Evolutionary conservation across 2,888 invertebrate species (phyloP).

Genomic region (Cryptocephalus moraei): DNA sequence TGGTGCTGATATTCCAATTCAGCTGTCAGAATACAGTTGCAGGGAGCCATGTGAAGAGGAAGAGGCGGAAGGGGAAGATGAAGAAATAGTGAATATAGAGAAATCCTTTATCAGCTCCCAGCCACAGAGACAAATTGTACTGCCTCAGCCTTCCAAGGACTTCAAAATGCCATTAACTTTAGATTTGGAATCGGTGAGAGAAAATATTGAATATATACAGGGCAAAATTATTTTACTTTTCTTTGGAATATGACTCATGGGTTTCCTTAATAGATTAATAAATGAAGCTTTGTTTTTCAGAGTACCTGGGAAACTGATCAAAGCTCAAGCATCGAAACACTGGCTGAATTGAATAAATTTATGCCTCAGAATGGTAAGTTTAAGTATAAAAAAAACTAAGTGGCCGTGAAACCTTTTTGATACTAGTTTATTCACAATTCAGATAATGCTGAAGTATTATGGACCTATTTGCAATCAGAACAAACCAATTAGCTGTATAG

Average conservation of each 20-base stretch:
- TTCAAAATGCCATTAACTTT: constrained; percentile 41
- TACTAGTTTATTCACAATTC: no score
- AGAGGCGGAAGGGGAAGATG: constrained; percentile 21
- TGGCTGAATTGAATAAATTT: constrained; percentile 52
- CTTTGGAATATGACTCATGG: no score
- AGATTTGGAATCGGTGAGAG: constrained; percentile 59
- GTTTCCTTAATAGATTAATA: no score
- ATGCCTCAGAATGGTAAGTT: constrained; percentile 36
- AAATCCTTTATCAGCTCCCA: neutral
- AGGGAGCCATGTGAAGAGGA: constrained; percentile 27
- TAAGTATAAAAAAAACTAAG: no score
- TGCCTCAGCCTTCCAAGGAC: constrained; percentile 30
- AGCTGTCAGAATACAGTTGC: constrained; percentile 47
- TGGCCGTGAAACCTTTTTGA: no score
- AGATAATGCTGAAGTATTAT: no score
- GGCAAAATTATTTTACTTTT: no score
- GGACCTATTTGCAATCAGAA: no score
- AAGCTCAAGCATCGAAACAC: constrained; percentile 41
- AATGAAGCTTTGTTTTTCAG: constrained; percentile 21
- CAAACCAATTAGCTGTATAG: no score
- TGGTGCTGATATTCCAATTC: constrained; percentile 49
- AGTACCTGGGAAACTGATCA: constrained; percentile 34
- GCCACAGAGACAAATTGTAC: neutral
- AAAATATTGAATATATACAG: no score
- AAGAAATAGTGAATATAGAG: constrained; percentile 12